A percentile compares a stretch with the other conserved stretches of the same genome.
Conservation (phyloP, 2,113 vertebrate genomes). For the Strigops habroptila region DNA sequence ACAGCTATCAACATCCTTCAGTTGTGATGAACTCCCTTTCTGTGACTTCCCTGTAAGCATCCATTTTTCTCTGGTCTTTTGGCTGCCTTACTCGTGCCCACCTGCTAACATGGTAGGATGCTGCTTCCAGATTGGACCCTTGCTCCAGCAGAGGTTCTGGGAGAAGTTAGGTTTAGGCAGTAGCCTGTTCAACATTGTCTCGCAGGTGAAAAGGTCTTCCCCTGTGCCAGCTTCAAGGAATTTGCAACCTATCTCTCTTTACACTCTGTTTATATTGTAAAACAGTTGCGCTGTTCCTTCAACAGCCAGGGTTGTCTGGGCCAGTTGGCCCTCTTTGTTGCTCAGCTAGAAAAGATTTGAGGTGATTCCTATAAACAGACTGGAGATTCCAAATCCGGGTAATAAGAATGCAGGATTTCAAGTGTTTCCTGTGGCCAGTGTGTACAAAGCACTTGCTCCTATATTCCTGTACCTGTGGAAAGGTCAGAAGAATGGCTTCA, state of each 20-base stretch:
- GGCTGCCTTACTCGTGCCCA: background rate
- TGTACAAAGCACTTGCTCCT: background rate
- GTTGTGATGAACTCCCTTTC: background rate
- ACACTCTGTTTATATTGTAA: background rate
- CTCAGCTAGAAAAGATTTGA: background rate
- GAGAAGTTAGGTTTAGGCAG: background rate
- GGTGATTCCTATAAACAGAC: background rate
- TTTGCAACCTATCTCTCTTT: background rate
- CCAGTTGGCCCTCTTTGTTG: background rate
- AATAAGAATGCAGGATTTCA: background rate
- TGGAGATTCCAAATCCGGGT: background rate
- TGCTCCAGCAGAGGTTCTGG: background rate
- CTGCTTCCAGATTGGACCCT: conserved; percentile 3
- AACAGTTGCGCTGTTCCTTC: background rate
- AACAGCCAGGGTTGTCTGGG: background rate
- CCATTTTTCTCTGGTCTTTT: conserved; percentile 24
- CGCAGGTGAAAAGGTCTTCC: background rate
- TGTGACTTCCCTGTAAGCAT: background rate
- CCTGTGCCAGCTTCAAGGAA: background rate
- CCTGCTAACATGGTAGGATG: conserved; percentile 23
- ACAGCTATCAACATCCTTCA: background rate
- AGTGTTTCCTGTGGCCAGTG: background rate
- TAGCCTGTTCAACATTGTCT: background rate
- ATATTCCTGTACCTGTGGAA: background rate
- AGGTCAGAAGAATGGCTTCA: background rate